These are phyloP conservation scores for Cheilosia variabilis DNA, from an alignment of 2,888 invertebrate species.

Conservation along the genomic window DNA sequence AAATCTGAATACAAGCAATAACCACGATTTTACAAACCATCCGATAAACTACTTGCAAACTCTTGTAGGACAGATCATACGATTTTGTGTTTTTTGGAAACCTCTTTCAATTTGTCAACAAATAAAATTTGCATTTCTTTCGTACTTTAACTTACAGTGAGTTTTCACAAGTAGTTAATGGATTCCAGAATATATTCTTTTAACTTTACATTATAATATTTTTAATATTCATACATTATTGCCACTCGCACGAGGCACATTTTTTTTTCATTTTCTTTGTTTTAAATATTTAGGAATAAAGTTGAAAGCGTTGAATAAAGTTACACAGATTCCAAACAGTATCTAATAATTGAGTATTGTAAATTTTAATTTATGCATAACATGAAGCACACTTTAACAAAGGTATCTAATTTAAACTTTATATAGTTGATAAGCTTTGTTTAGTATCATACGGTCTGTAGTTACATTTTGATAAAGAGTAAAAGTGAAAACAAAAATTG, in stretches of 20 bases:
- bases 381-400: constrained; percentile 8
- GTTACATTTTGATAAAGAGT: not conserved
- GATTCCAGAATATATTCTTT: constrained; percentile 1
- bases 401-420: not conserved
- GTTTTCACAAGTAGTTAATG: not conserved
- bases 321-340: constrained; percentile 7
- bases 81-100: constrained; percentile 21
- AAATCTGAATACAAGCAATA: not conserved
- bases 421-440: not conserved
- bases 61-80: not conserved
- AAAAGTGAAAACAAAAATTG: not conserved
- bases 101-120: too few relatives aligned
- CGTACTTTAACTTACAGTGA: not conserved
- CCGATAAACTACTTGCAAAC: not conserved
- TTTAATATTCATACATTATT: constrained; percentile 54
- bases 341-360: constrained; percentile 31
- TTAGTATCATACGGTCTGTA: not conserved
- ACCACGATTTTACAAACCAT: not conserved
- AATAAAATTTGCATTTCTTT: too few relatives aligned
- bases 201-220: constrained; percentile 2
- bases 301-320: constrained; percentile 7
- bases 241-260: constrained; percentile 74
- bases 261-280: constrained; percentile 24
- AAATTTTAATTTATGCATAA: constrained; percentile 5
- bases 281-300: constrained; percentile 26